These are phyloP conservation scores for Whitmania pigra DNA, from an alignment of 1,140 invertebrate species.

Conservation along the genomic window DNA sequence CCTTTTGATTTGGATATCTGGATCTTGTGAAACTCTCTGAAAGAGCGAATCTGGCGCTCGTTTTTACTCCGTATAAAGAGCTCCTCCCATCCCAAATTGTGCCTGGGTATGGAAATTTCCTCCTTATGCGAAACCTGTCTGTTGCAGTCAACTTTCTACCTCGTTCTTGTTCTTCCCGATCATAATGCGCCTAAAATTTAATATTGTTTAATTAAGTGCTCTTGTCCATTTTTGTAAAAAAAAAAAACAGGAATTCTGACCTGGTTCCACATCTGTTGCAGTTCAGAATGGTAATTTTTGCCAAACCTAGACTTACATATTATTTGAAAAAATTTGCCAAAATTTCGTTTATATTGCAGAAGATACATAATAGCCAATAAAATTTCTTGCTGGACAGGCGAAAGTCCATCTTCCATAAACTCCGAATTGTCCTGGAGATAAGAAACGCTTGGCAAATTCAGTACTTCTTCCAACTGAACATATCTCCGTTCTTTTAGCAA, in stretches of 20 bases:
- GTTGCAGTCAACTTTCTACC: conserved; percentile 85
- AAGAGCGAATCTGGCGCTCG: conserved; percentile 74
- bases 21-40: conserved; percentile 93
- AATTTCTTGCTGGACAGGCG: neutral
- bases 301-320: neutral
- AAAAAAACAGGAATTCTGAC: neutral
- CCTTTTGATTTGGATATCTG: conserved; percentile 90
- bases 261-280: neutral
- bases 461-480: neutral
- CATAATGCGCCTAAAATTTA: neutral
- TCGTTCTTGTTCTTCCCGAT: conserved; percentile 66
- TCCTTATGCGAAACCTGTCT: conserved; percentile 87
- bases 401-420: neutral
- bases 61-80: conserved; percentile 97
- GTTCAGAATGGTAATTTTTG: neutral
- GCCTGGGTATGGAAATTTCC: conserved; percentile 87
- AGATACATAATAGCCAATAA: neutral
- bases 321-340: neutral
- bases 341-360: neutral
- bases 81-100: conserved; percentile 98
- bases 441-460: neutral
- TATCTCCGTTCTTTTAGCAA: conserved; percentile 2
- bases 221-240: neutral
- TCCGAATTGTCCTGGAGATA: neutral
- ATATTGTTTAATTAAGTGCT: neutral